phyloP scores from a whole-genome alignment of 1,140 invertebrate species.

The Holotrichia oblita region DNA sequence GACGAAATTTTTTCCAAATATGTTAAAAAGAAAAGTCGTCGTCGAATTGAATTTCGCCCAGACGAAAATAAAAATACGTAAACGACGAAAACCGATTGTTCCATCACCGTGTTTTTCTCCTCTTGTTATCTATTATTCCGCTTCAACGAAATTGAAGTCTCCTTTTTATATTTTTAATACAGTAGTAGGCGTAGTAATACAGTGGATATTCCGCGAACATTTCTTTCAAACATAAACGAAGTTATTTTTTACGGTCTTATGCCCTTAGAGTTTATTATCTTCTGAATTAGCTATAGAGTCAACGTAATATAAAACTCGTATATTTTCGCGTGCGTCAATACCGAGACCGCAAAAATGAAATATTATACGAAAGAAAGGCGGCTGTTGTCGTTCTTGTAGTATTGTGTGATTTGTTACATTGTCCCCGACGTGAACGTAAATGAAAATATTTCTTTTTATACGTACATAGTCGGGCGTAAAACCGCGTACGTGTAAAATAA shows the following conservation, averaged over 20 bases:
- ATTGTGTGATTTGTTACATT: too few relatives aligned
- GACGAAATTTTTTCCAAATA: too few relatives aligned
- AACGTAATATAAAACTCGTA: background rate
- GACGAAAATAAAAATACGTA: background rate
- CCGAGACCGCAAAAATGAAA: background rate
- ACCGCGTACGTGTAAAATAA: too few relatives aligned
- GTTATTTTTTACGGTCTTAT: background rate
- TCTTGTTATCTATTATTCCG: background rate
- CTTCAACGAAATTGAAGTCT: background rate
- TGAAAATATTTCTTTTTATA: too few relatives aligned
- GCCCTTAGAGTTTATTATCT: background rate
- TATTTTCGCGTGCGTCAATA: background rate
- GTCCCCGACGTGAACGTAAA: too few relatives aligned
- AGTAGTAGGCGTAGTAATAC: background rate
- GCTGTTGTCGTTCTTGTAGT: too few relatives aligned
- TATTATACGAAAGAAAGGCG: background rate
- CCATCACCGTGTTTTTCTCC: background rate
- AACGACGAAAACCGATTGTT: background rate
- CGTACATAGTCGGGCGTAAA: too few relatives aligned
- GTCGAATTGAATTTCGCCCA: background rate
- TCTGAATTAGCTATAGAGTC: background rate
- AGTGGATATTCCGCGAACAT: background rate
- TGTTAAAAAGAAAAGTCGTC: too few relatives aligned
- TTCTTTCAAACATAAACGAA: slow-evolving; percentile 2
- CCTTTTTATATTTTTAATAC: slow-evolving; percentile 9